Evolutionary conservation across 2,888 invertebrate species (phyloP), one percentile per base, ranked within the genome.

Genomic region (Biston betularia): DNA sequence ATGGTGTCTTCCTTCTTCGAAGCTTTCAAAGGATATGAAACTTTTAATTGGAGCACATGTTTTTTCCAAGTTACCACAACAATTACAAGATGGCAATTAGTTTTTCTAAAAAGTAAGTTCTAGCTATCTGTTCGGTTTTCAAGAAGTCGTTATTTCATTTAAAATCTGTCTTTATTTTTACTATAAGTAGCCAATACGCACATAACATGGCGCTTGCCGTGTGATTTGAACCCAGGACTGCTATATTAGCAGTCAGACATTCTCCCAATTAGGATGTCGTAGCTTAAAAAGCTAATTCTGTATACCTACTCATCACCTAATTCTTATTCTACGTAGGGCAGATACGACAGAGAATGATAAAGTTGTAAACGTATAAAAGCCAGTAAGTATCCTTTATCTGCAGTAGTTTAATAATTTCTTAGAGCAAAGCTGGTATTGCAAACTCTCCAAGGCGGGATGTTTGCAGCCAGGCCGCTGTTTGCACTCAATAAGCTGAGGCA

Each of bases 401-500:
- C 61, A 65, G 73, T 78, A 73, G 77, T 78, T 79, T 74, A 79
- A 80, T 80, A 76, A 82, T 79, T 81, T 78, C 68, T 70, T 69
- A 75, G 74, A 74, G 79, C 69, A 78, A 79, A 80, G 78, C 73
- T 62, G 73, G 63, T 73, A 63, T 56, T 62, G 63, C 53, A 44
- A 44, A 50, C 65, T 57, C 62, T 64, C 60, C 57, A 64, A 56
- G 38, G 64, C 58, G 64, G 73, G 70, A 69, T 81, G 81, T 84
- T 81, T 81, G 80, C 75, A 69, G 74, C 65, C 69, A 71, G 70
- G 75, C 70, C 73, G 66, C 72, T 86, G 86, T 87, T 88, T 89
- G 85, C 85, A 82, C 84, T 86, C 87, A 88, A 88, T 89, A 88
- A 87, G 80, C 81, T 76, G 79, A 72, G 70, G 83, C 84, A 87